phyloP scores from a whole-genome alignment of 2,797 vertebrate species.

The Cossypha dichroa region DNA sequence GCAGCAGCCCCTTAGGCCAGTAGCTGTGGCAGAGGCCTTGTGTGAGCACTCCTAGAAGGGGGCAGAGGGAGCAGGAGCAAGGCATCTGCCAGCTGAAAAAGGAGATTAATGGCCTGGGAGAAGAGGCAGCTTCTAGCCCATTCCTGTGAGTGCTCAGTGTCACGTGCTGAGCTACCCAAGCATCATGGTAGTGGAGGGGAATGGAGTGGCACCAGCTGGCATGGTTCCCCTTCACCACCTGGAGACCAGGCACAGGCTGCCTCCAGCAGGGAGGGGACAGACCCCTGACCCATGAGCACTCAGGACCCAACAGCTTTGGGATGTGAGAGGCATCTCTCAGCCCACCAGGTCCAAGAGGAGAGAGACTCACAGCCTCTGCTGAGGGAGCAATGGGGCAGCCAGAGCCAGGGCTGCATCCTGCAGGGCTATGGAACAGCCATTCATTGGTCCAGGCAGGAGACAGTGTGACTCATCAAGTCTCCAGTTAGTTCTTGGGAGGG shows the following conservation, averaged over 20 bases:
- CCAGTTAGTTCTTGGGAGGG: not conserved
- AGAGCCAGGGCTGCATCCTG: not conserved
- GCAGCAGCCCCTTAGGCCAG: not conserved
- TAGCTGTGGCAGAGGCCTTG: not conserved
- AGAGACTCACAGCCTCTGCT: constrained; percentile 46
- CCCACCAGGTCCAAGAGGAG: constrained; percentile 24
- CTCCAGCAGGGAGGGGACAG: not conserved
- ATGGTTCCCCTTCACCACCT: not conserved
- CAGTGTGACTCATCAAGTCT: not conserved
- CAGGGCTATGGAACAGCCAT: constrained; percentile 14
- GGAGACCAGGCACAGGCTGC: not conserved
- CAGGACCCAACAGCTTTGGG: not conserved
- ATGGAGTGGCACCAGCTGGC: not conserved
- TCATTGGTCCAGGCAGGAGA: constrained; percentile 22
- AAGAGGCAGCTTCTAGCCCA: not conserved
- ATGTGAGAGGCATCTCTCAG: constrained; percentile 23
- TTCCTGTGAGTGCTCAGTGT: not conserved
- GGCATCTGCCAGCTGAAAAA: not conserved
- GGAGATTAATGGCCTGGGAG: not conserved
- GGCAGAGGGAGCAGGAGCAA: not conserved
- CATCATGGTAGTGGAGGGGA: not conserved
- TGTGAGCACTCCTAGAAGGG: not conserved
- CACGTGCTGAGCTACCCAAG: not conserved
- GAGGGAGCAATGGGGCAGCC: not conserved
- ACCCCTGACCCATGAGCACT: not conserved